Base-by-base conservation (phyloP, 2,113 vertebrate species). In the Struthio camelus region DNA sequence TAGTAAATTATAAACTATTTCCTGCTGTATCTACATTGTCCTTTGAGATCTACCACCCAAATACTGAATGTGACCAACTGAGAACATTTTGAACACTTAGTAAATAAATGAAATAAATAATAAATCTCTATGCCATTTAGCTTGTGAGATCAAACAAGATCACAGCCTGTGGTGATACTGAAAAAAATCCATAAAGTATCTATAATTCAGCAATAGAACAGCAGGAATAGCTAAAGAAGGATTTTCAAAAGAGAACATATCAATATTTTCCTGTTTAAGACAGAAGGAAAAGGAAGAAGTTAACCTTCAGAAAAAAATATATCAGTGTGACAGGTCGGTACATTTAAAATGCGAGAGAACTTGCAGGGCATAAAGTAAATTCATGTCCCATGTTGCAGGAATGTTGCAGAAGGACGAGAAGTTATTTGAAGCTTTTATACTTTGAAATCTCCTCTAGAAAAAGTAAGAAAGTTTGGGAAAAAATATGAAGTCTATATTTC, bases 131-230 rank as follows among this genome's bases (percentile, higher is more conserved):
- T 46, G 9, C 27, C 71, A 67, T 65, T 95, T 96, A 93, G 18
- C 22, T 62, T 77, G 46, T 89, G 72, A 92, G 75, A 96, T 71
- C 18, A 94, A 94, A 95, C 42, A 85, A 93, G 84, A 94, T 75
- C 80, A 90, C 4, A 59, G 51, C 15, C 48, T 71, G 17, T 72
- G n/a, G 42, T 71, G 48, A 81, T 79, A 69, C 13, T 87, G 89
- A 62, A 90, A 86, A 64, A 93, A 85, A 66, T 80, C 84, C 25
- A 89, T 96, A 86, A 94, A 76, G 42, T 92, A 86, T 94, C 82
- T 95, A 84, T 96, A 96, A 96, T 96, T 94, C 87, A 94, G 25
- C 79, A 95, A 85, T 32, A 76, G 73, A 87, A 92, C 65, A 94
- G 75, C 80, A 82, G 72, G 81, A 92, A 93, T 82, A 89, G 22